Base-by-base conservation (phyloP, 2,888 invertebrate genomes). In the Anticlea derivata region DNA sequence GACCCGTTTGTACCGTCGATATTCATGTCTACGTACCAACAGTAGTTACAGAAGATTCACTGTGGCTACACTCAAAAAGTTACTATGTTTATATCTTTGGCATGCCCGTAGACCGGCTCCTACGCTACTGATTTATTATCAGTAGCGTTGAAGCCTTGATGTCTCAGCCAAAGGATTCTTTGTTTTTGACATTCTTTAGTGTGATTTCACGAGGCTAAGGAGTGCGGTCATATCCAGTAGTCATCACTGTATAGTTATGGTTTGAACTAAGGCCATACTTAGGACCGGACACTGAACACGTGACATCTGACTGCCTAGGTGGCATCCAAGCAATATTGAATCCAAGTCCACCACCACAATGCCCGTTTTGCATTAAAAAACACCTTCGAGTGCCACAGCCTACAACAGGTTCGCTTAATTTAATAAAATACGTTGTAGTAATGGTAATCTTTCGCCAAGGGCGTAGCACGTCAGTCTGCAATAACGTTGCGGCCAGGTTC, bases 391-490 rank as follows among this genome's bases (percentile, higher is more conserved):
- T 46, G 46, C 30, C 13, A 31, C 35, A 51, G 45, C 27, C 31
- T 7, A 1, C 38, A 17, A 22, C 37, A 47, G 34, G 48, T 81
- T 83, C 78, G 80, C 78, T 87, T 89, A 89, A 90, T 89, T 88
- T 90, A 90, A 89, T 90, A 89, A 89, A 79, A 80, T 78, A 77
- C 77, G 78, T 12, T 79, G 82, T 84, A 81, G 81, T 84, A 82
- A 81, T 75, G 76, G 81, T 86, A 87, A 88, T 88, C 86, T 86
- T 78, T 80, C 78, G 78, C 83, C 89, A 89, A 90, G 90, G 89
- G 85, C 86, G 76, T 70, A 74, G 67, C 71, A 73, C 79, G 80
- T 64, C 83, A 89, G 87, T 89, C 73, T 75, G 70, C 75, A 74
- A 68, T 75, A 74, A 74, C 70, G 71, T 69, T 67, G 74, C 70